Evolutionary conservation across 1,140 invertebrate species (phyloP), one percentile per base, ranked within the genome.

Genomic region (Hyles euphorbiae): DNA sequence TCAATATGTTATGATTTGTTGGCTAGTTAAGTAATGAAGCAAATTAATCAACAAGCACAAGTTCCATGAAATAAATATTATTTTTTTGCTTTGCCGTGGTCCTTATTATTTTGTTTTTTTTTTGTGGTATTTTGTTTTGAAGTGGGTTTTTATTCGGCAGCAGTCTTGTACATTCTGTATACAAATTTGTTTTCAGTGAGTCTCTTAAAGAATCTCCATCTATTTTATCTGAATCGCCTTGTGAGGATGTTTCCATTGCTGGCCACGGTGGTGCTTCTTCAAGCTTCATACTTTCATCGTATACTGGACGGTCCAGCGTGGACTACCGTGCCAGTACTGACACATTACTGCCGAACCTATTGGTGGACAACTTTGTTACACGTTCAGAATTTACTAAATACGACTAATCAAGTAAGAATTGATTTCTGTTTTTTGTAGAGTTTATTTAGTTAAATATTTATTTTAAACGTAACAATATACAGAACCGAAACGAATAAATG

Each of bases 291-390:
- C 3, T 82, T 90, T n/a, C 81, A 89, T 48, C 91, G 91, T 58
- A 57, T 93, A 0, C 88, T 90, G 1, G 88, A 89, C 47, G 93
- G 93, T 3, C 92, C 93, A n/a, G 77, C 87, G 55, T 93, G 91
- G 91, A 8, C 47, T 6, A 40, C 36, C 0, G 68, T 77, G 0
- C 67, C 69, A 0, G 5, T 12, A 2, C 60, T 65, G 12, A 62
- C 67, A 0, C 56, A 76, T 1, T 63, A 54, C 46, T 86, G 81
- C 53, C 61, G 76, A 51, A 56, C 60, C 2, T 68, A 72, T 36
- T 87, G 81, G 81, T 85, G 81, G 83, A 52, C 73, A 0, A 78
- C 83, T 0, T 52, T 85, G 22, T 44, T 83, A 5, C 68, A 83
- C 56, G 56, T 87, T 34, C 83, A 87, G 40, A 87, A 83, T 50